Conservation (phyloP, 2,113 vertebrate genomes). For the Todiramphus chloris region DNA sequence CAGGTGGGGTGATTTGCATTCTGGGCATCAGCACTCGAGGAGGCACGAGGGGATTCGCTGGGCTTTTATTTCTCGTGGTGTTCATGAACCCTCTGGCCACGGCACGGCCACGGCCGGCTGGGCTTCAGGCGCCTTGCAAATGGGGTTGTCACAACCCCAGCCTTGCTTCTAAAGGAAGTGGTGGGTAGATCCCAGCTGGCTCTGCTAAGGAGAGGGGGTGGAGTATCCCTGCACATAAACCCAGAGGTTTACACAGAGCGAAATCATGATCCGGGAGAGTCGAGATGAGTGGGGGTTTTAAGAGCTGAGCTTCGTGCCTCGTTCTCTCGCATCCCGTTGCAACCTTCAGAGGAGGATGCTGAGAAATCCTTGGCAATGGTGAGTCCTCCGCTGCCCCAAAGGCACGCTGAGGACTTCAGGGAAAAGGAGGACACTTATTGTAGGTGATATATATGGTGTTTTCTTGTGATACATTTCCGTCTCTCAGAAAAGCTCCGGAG, state of each 20-base stretch:
- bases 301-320: background rate
- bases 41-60: background rate
- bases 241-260: background rate
- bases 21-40: fast-evolving
- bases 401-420: background rate
- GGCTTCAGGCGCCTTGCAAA: fast-evolving
- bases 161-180: background rate
- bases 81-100: background rate
- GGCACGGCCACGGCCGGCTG: fast-evolving
- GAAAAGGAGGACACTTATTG: background rate
- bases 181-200: background rate
- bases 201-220: background rate
- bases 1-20: background rate
- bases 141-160: background rate
- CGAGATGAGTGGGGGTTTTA: background rate
- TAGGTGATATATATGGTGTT: background rate
- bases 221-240: background rate
- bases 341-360: background rate
- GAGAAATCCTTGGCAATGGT: background rate
- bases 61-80: background rate
- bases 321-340: fast-evolving
- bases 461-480: background rate
- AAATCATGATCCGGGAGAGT: background rate
- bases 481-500: background rate
- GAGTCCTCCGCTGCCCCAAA: background rate